phyloP scores from a whole-genome alignment of 1,140 invertebrate genomes.

The Cotesia vestalis region DNA sequence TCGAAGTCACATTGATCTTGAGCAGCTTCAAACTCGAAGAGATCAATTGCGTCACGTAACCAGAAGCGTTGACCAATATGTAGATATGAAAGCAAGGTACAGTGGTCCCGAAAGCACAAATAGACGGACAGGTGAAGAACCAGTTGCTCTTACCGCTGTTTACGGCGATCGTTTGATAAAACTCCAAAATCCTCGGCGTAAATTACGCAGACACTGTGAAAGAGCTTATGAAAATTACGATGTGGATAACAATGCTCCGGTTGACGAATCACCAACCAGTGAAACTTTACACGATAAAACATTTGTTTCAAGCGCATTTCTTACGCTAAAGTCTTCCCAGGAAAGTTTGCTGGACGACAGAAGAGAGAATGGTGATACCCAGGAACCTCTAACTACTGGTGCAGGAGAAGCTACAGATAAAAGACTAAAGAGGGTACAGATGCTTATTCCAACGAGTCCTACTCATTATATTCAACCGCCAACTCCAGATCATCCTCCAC shows the following conservation, averaged over 20 bases:
- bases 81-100: slow-evolving; percentile 73
- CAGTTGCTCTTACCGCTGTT: slow-evolving; percentile 76
- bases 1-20: slow-evolving; percentile 74
- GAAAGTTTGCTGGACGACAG: slow-evolving; percentile 72
- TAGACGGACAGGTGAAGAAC: slow-evolving; percentile 67
- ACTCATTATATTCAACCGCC: slow-evolving; percentile 91
- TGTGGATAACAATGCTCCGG: slow-evolving; percentile 58
- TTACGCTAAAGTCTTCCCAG: slow-evolving; percentile 72
- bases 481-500: slow-evolving; percentile 93
- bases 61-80: slow-evolving; percentile 79
- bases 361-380: slow-evolving; percentile 56
- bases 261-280: slow-evolving; percentile 64
- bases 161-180: slow-evolving; percentile 78
- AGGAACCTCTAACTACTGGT: slow-evolving; percentile 38
- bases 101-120: slow-evolving; percentile 51
- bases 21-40: slow-evolving; percentile 69
- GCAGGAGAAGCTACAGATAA: slow-evolving; percentile 55
- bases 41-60: slow-evolving; percentile 72
- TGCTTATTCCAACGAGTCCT: slow-evolving; percentile 77
- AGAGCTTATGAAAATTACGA: slow-evolving; percentile 71
- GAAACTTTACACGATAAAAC: slow-evolving; percentile 62
- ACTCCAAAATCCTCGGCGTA: slow-evolving; percentile 77
- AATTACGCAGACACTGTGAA: slow-evolving; percentile 72
- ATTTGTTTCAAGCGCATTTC: slow-evolving; percentile 70
- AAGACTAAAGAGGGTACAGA: slow-evolving; percentile 61